phyloP scores from a whole-genome alignment of 2,113 vertebrate species.

The Recurvirostra avosetta region DNA sequence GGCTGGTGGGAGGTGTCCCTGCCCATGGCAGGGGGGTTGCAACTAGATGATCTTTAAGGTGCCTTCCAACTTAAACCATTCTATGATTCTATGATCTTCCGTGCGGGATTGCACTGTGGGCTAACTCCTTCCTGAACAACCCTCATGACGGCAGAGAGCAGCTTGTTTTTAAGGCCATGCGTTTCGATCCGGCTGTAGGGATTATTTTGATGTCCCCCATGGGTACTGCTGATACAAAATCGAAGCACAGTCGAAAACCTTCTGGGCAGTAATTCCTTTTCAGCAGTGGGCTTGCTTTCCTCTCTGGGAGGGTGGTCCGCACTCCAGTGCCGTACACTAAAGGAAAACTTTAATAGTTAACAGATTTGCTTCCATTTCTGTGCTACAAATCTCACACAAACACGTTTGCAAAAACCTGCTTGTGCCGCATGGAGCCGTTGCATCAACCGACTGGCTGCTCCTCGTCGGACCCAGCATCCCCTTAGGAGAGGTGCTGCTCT shows the following conservation, averaged over 20 bases:
- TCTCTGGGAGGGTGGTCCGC: neutral
- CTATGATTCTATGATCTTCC: neutral
- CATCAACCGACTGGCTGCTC: accelerated
- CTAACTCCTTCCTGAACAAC: neutral
- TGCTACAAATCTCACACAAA: neutral
- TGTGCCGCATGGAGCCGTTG: accelerated
- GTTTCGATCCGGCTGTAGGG: neutral
- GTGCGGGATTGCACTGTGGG: neutral
- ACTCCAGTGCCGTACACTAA: neutral
- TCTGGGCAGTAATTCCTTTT: neutral
- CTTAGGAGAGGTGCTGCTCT: neutral
- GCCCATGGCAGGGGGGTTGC: too few species aligned
- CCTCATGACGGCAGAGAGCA: neutral
- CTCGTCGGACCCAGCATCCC: neutral
- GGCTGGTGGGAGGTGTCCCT: too few species aligned
- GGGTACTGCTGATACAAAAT: neutral
- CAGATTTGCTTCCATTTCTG: neutral
- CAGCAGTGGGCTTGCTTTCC: neutral
- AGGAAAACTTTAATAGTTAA: neutral
- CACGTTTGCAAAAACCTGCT: neutral
- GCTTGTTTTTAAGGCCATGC: neutral
- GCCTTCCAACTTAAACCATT: too few species aligned
- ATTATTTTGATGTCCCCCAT: neutral
- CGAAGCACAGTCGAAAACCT: neutral
- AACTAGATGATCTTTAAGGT: too few species aligned